Evolutionary conservation across 1,140 invertebrate species (phyloP), one percentile per base, ranked within the genome.

Genomic region (Oncopodura yosiiana): DNA sequence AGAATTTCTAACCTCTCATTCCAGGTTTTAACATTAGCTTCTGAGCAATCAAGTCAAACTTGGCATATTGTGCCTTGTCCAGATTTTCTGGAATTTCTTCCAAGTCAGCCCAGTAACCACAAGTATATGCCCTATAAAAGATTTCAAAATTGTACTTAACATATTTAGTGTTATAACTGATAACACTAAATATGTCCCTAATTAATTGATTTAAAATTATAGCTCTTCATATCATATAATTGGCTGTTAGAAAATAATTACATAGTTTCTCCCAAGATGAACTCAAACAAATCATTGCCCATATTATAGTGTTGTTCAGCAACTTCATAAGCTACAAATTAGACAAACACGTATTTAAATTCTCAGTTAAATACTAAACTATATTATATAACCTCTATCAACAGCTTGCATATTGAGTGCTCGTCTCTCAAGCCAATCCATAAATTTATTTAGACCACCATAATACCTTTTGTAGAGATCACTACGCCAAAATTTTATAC

Each of bases 381-480:
- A n/a, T n/a, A n/a, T n/a, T n/a, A n/a, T n/a, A n/a, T n/a, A n/a
- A n/a, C n/a, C n/a, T 24, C 48, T 46, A 18, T 36, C 34, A 32
- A 34, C 30, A 12, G 49, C 48, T 44, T 58, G 56, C 34, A 58
- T 16, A 41, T 58, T 58, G 36, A 58, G 53, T 16, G 46, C 16
- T 30, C 49, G 18, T 12, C 45, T 19, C 37, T 52, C 50, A 8
- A 58, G 8, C 24, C 45, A 52, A n/a, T 51, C 32, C 16, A 58
- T 29, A 27, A 58, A 53, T 45, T 34, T 58, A 38, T 52, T 58
- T 26, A 49, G 18, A 5, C 49, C 38, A 12, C 5, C 27, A 2
- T 23, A 8, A 21, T 42, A 39, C 2, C 24, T 19, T 5, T n/a
- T 30, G 26, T 52, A 52, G 26, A 43, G 26, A 14, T 52, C 39